These are phyloP conservation scores for Gobiocypris rarus DNA, from an alignment of 2,113 vertebrate species.

Conservation along the genomic window DNA sequence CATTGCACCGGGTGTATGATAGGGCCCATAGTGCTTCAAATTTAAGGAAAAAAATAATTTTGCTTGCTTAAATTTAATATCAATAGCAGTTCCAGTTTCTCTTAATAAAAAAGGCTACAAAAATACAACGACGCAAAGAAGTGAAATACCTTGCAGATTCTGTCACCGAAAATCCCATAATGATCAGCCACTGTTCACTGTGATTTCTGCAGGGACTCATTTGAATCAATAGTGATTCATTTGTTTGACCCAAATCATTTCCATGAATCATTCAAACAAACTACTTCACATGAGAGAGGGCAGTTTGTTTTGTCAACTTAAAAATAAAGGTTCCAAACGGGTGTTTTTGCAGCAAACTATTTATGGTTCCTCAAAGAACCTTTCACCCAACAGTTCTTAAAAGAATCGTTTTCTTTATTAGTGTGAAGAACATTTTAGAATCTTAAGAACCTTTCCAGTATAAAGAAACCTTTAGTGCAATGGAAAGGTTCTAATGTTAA, in stretches of 20 bases:
- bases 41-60: neutral
- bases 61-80: neutral
- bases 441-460: no score
- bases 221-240: neutral
- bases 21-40: neutral
- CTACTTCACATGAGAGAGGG: neutral
- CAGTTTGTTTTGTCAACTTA: neutral
- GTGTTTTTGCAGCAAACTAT: no score
- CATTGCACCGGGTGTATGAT: no score
- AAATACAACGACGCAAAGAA: neutral
- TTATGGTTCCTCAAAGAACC: no score
- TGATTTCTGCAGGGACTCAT: neutral
- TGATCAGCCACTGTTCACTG: neutral
- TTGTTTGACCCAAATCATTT: neutral
- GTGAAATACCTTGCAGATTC: neutral
- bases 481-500: no score
- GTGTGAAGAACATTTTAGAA: no score
- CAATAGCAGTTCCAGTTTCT: no score
- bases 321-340: no score
- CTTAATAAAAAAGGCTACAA: neutral
- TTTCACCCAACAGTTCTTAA: no score
- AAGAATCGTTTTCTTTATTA: no score
- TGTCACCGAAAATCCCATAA: neutral
- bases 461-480: no score
- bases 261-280: neutral